These are phyloP conservation scores for Lathamus discolor DNA, from an alignment of 2,113 vertebrate genomes.

Conservation along the genomic window DNA sequence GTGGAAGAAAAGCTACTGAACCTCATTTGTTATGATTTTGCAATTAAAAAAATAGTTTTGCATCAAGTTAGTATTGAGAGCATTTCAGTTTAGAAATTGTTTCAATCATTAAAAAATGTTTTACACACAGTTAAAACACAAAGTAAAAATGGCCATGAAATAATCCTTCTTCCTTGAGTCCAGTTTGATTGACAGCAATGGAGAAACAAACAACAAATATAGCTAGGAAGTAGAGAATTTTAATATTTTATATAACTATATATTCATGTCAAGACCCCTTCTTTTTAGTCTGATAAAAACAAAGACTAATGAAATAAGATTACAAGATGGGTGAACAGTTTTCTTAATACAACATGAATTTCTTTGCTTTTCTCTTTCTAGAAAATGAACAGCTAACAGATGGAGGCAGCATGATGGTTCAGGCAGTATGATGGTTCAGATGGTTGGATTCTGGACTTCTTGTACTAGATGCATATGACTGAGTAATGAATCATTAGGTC, in stretches of 20 bases:
- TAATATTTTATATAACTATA: not conserved
- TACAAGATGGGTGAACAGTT: not conserved
- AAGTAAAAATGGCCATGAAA: rapidly evolving
- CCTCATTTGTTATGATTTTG: not conserved
- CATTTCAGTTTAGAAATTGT: not conserved
- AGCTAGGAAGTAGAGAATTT: not conserved
- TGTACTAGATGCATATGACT: slow-evolving; percentile 9
- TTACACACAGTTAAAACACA: not conserved
- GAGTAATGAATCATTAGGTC: slow-evolving; percentile 17
- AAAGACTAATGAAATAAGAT: not conserved
- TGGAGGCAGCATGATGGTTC: not conserved
- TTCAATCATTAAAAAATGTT: not conserved
- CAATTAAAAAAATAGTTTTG: not conserved
- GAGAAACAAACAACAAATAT: not conserved
- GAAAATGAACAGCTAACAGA: not conserved
- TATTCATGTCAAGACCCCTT: not conserved
- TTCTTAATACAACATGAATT: not conserved
- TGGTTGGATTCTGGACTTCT: not conserved
- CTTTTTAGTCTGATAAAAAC: not conserved
- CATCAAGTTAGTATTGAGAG: not conserved
- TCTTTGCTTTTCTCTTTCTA: not conserved
- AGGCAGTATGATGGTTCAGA: not conserved
- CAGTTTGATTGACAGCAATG: not conserved
- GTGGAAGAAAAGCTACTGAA: not conserved
- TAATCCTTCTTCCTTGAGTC: not conserved